Base-by-base conservation (phyloP, 2,888 invertebrate species). In the Autographa gamma region DNA sequence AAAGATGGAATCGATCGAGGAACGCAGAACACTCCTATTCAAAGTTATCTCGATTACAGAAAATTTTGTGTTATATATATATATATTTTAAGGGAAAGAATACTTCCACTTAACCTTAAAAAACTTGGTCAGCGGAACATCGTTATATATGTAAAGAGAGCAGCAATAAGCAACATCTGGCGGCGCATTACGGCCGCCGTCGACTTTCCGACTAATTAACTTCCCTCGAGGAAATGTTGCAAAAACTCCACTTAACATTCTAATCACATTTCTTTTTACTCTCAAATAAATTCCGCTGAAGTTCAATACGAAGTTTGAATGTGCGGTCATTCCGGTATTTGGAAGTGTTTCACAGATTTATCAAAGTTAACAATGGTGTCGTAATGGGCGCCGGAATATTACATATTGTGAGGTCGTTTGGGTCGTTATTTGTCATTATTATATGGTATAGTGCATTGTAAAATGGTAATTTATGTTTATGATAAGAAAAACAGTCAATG, bases 191-290 rank as follows among this genome's bases (percentile, higher is more conserved):
- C 77, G 61, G 71, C 77, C 77, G 79, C 78, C 79, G 79, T 66
- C 79, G 71, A 74, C 79, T 83, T 88, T 83, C 85, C 79, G 77
- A 83, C 86, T 88, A 88, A 88, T 88, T 88, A 88, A 86, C 88
- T 86, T 86, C 84, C 80, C 76, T 77, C 77, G 71, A 77, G 77
- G 79, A 77, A 82, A 78, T 76, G 76, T 79, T 73, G 72, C 82
- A 86, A 86, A 86, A 85, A 80, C 79, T 80, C 76, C 75, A 82
- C 83, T 83, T 83, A 80, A 78, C 76, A 83, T 78, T 83, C 83
- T 83, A 82, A 83, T 83, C 83, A 83, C 83, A 83, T 77, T 83
- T 83, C 80, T 79, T 83, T 75, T 70, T 71, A 80, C 66, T 73
- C 63, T 60, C 64, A 71, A 77, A 85, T 82, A 84, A 83, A 80